Percentiles rank a stretch among this genome's conserved stretches.
Evolutionary conservation across 2,888 invertebrate species (phyloP).

Genomic region (Argynnis bischoffii): DNA sequence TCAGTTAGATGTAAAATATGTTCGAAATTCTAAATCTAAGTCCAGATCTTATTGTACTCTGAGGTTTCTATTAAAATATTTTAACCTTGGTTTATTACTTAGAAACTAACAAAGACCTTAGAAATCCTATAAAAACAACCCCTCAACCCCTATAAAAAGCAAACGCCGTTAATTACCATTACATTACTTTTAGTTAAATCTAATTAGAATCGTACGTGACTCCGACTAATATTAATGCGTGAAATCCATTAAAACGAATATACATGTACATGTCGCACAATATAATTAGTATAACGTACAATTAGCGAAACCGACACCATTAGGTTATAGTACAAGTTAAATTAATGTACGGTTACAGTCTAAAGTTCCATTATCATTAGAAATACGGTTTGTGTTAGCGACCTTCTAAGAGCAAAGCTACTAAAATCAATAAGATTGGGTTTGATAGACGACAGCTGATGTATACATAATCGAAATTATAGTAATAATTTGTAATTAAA

Average conservation of each 20-base stretch:
- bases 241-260: constrained; percentile 73
- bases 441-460: not conserved
- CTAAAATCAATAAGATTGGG: not conserved
- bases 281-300: constrained; percentile 78
- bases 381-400: constrained; percentile 53
- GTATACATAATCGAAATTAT: not conserved
- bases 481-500: not conserved
- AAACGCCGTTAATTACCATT: constrained; percentile 43
- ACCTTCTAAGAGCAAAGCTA: constrained; percentile 11
- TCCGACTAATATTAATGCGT: constrained; percentile 59
- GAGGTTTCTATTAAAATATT: not conserved
- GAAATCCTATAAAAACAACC: constrained; percentile 1
- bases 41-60: not conserved
- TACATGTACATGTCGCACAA: constrained; percentile 62
- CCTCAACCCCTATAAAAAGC: constrained; percentile 11
- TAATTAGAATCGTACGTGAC: constrained; percentile 55
- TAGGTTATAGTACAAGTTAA: constrained; percentile 75
- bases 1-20: constrained; percentile 4
- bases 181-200: constrained; percentile 46
- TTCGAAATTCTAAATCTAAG: not conserved
- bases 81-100: not conserved
- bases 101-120: not conserved
- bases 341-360: constrained; percentile 79
- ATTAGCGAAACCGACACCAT: constrained; percentile 81
- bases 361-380: constrained; percentile 81